phyloP scores from a whole-genome alignment of 2,797 vertebrate species.

The Gallirallus australis region DNA sequence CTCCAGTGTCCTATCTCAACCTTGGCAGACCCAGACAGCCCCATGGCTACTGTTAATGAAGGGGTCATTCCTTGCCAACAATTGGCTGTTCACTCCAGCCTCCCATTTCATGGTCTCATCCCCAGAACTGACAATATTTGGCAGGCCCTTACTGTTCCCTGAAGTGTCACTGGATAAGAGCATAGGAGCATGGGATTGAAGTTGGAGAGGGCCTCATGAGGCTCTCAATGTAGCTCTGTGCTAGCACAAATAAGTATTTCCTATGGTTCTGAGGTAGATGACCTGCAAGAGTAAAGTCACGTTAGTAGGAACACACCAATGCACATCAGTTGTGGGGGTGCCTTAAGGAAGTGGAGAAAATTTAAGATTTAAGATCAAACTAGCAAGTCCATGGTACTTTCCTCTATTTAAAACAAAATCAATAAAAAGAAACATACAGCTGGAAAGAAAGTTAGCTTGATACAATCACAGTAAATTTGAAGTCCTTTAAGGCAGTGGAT shows the following conservation, averaged over 20 bases:
- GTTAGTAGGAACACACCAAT: background rate
- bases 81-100: background rate
- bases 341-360: background rate
- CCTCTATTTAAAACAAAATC: constrained; percentile 48
- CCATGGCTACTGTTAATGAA: background rate
- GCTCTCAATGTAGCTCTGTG: background rate
- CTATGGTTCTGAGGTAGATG: background rate
- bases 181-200: background rate
- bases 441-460: constrained; percentile 32
- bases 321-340: background rate
- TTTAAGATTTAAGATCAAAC: constrained; percentile 16
- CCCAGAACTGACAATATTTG: background rate
- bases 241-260: background rate
- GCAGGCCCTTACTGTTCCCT: background rate
- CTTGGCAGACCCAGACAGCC: background rate
- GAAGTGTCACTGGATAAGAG: background rate
- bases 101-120: background rate
- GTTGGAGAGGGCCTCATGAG: background rate
- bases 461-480: constrained; percentile 30
- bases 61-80: background rate
- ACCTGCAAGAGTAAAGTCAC: constrained; percentile 9
- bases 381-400: constrained; percentile 18
- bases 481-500: constrained; percentile 36
- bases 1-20: background rate
- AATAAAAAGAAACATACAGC: constrained; percentile 22